Evolutionary conservation across 2,113 vertebrate species (phyloP), one percentile per base, ranked within the genome.

Genomic region (Anarrhichthys ocellatus): DNA sequence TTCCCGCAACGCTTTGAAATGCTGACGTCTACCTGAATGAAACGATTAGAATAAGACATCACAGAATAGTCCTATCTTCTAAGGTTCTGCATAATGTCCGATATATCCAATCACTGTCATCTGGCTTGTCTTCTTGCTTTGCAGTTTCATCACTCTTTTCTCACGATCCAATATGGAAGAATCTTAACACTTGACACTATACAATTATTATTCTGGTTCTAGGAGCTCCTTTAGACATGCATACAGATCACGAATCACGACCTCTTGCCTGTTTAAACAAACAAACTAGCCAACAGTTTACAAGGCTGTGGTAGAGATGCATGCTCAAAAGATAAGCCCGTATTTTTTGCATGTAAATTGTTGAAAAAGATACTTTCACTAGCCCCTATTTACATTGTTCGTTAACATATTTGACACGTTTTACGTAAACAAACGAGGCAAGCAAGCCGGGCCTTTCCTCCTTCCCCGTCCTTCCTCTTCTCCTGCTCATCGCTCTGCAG

Each of bases 401-500:
- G 3, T 48, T 48, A 20, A n/a, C 15, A 52, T 20, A 17, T 48
- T 2, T 14, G 15, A 27, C 38, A 20, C 2, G 13, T 50, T 62
- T 38, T 38, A 13, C 4, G 7, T 48, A 11, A 2, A 46, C 52
- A 69, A 76, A 52, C 32, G 14, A 54, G 15, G 48, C 63, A 4
- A 59, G 70, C 32, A 18, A 56, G 54, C 70, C 5, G 11, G 20
- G 20, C 44, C 46, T 82, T n/a, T 77, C 44, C 59, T 79, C 46
- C 56, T 44, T 32, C 56, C 54, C 24, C 78, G 9, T 73, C 34
- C 74, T 63, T 27, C 48, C 32, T 61, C 40, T 76, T 54, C n/a
- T 75, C 20, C 42, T 76, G 5, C 48, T 34, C 24, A 9, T 48
- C 70, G 36, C 65, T 68, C 15, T 34, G 24, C 17, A 9, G 11